Conservation (phyloP, 2,888 invertebrate genomes). For the Heliconius sara region DNA sequence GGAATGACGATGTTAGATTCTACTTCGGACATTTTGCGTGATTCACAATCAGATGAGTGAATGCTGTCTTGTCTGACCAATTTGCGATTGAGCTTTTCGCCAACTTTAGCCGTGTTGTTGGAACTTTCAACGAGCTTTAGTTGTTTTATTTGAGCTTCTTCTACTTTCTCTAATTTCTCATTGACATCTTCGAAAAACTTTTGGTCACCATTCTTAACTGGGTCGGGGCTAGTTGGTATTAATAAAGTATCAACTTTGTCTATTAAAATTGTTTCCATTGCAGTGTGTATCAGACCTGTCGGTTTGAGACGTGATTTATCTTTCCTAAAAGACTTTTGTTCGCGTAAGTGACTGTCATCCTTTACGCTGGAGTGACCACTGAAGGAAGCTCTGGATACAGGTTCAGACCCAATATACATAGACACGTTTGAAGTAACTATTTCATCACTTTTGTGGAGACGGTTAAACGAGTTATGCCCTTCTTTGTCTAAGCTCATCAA, state of each 20-base stretch:
- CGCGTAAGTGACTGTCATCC: constrained; percentile 57
- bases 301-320: constrained; percentile 65
- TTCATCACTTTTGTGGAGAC: constrained; percentile 70
- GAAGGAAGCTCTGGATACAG: constrained; percentile 71
- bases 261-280: constrained; percentile 83
- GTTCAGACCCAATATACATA: constrained; percentile 81
- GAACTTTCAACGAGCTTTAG: constrained; percentile 39
- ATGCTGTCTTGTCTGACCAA: constrained; percentile 71
- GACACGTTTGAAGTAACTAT: constrained; percentile 64
- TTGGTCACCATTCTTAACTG: constrained; percentile 56
- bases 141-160: constrained; percentile 56
- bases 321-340: constrained; percentile 58
- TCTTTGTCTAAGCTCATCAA: constrained; percentile 70
- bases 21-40: constrained; percentile 71
- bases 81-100: constrained; percentile 57
- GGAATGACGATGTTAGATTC: constrained; percentile 57
- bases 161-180: constrained; percentile 69
- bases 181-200: constrained; percentile 76
- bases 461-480: constrained; percentile 58
- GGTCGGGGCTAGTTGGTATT: constrained; percentile 71
- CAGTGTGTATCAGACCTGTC: constrained; percentile 77
- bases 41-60: constrained; percentile 60
- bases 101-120: constrained; percentile 36
- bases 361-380: constrained; percentile 65
- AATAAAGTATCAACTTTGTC: constrained; percentile 80